A percentile compares a stretch with the other conserved stretches of the same genome.
phyloP scores from a whole-genome alignment of 2,797 vertebrate genomes.

The Malurus leucopterus region DNA sequence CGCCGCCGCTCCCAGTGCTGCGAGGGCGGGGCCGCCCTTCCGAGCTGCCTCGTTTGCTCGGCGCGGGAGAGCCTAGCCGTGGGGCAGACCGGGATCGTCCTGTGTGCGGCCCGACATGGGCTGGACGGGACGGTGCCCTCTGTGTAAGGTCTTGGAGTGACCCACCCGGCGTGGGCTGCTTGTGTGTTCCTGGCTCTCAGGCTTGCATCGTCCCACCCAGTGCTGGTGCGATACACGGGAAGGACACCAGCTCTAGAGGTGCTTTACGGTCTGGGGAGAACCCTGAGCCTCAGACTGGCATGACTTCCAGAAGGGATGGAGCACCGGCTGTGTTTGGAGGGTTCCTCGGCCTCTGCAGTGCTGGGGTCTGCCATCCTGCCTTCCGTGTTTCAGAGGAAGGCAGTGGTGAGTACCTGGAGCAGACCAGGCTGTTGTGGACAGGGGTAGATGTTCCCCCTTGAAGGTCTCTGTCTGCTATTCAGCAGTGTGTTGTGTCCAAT shows the following conservation, averaged over 20 bases:
- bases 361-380: background rate
- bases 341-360: accelerated
- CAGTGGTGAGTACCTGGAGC: accelerated
- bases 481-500: accelerated
- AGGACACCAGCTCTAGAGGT: background rate
- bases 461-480: too few relatives aligned
- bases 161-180: background rate
- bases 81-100: background rate
- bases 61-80: background rate
- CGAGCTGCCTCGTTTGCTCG: background rate
- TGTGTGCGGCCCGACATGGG: accelerated
- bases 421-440: accelerated
- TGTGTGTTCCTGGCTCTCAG: background rate
- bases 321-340: background rate
- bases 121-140: background rate
- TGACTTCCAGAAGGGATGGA: background rate
- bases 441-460: too few relatives aligned
- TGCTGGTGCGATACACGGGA: too few relatives aligned
- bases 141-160: too few relatives aligned
- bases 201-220: too few relatives aligned
- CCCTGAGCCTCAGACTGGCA: accelerated
- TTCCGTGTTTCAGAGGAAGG: background rate
- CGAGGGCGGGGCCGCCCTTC: background rate
- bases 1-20: background rate
- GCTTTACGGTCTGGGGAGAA: background rate